A percentile compares a stretch with the other conserved stretches of the same genome.
Evolutionary conservation across 2,888 invertebrate species (phyloP).

Genomic region (Drosophila eohydei): DNA sequence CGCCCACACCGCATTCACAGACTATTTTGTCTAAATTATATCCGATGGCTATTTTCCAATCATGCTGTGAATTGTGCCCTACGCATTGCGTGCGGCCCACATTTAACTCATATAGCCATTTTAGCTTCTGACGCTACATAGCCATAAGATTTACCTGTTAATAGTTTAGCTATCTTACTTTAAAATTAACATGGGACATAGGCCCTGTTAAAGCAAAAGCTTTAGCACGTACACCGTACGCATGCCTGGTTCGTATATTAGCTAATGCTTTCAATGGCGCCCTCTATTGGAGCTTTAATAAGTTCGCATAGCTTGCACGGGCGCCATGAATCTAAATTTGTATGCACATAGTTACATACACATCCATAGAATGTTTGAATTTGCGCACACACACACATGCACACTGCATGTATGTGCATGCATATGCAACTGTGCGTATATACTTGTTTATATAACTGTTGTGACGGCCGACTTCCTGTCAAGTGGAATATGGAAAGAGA

Average conservation of each 20-base stretch:
- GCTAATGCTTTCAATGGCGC: slow-evolving; percentile 26
- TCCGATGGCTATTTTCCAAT: slow-evolving; percentile 60
- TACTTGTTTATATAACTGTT: slow-evolving; percentile 4
- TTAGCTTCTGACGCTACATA: background rate
- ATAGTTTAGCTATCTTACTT: background rate
- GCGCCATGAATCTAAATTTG: background rate
- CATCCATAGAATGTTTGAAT: background rate
- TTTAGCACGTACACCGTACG: background rate
- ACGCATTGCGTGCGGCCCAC: slow-evolving; percentile 44
- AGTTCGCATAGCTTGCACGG: slow-evolving; percentile 11
- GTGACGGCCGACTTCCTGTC: slow-evolving; percentile 6
- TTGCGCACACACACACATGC: background rate
- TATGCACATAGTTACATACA: background rate
- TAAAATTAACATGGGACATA: background rate
- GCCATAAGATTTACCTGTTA: background rate
- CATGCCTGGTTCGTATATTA: slow-evolving; percentile 13
- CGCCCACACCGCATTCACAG: slow-evolving; percentile 41
- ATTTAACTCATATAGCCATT: background rate
- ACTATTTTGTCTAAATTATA: slow-evolving; percentile 28
- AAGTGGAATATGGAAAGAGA: slow-evolving; percentile 1
- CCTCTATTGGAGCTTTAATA: slow-evolving; percentile 10
- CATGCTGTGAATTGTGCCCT: slow-evolving; percentile 52
- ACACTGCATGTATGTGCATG: background rate
- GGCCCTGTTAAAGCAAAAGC: slow-evolving; percentile 1
- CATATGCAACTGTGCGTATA: background rate